phyloP scores from a whole-genome alignment of 2,797 vertebrate species.

The Pangasius djambal region DNA sequence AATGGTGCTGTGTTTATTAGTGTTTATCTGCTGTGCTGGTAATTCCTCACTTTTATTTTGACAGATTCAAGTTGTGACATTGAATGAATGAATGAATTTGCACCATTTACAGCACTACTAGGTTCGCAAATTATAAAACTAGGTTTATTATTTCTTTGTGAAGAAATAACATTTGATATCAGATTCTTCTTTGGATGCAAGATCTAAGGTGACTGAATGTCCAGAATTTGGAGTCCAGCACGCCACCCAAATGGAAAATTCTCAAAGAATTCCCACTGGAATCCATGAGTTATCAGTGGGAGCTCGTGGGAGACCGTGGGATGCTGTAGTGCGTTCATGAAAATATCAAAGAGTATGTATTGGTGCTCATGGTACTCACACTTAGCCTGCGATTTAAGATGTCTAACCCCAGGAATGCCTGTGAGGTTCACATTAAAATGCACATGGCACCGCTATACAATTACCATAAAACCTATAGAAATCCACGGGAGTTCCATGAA shows the following conservation, averaged over 20 bases:
- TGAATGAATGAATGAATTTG: background rate
- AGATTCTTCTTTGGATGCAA: background rate
- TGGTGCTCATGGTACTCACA: background rate
- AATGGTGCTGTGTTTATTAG: background rate
- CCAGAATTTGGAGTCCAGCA: constrained; percentile 16
- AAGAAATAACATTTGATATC: background rate
- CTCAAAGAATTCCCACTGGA: background rate
- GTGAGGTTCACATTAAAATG: background rate
- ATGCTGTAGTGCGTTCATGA: background rate
- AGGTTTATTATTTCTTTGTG: background rate
- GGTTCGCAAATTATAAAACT: background rate
- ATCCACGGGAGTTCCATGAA: background rate
- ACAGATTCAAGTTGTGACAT: background rate
- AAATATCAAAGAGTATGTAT: background rate
- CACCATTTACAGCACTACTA: background rate
- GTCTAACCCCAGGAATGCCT: background rate
- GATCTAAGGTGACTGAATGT: background rate
- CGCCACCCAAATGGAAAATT: background rate
- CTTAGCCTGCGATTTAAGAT: background rate
- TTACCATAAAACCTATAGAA: background rate
- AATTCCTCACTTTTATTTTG: background rate
- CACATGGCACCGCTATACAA: background rate
- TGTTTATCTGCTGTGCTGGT: background rate
- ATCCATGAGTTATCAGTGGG: too few relatives aligned
- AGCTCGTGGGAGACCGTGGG: background rate